Conservation (phyloP, 2,888 invertebrate species). For the Exephanes ischioxanthus region DNA sequence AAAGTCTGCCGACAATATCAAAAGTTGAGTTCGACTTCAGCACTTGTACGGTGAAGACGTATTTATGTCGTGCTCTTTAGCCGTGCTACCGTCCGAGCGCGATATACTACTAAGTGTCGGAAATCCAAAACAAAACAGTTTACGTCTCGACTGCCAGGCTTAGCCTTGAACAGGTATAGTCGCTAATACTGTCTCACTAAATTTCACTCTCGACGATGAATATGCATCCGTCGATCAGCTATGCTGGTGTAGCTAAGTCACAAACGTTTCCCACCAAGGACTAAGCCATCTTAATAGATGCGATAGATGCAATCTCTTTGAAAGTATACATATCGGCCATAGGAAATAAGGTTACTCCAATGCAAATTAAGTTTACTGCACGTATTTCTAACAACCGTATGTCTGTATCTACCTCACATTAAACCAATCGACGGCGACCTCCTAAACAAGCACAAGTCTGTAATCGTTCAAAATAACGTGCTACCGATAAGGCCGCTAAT, state of each 20-base stretch:
- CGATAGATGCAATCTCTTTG: neutral
- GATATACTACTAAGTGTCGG: neutral
- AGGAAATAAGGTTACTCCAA: neutral
- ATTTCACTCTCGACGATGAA: neutral
- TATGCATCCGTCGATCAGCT: neutral
- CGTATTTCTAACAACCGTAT: slow-evolving; percentile 22
- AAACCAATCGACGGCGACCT: slow-evolving; percentile 5
- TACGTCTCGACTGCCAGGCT: neutral
- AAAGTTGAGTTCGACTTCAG: neutral
- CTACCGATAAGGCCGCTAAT: neutral
- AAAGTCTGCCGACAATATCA: neutral
- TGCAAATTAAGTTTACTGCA: neutral
- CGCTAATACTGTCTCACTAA: too few relatives aligned
- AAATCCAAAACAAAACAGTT: neutral
- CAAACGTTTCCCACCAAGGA: slow-evolving; percentile 11
- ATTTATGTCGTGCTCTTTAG: neutral
- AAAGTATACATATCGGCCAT: neutral
- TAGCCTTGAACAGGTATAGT: neutral
- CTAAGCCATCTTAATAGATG: neutral
- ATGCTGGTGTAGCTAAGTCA: neutral
- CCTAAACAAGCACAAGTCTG: neutral
- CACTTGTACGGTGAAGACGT: neutral
- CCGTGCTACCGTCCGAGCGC: neutral
- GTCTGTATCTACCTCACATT: too few relatives aligned
- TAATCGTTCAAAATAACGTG: neutral